Evolutionary conservation across 2,888 invertebrate species (phyloP), one percentile per base, ranked within the genome.

Genomic region (Yponomeuta plumbellus): DNA sequence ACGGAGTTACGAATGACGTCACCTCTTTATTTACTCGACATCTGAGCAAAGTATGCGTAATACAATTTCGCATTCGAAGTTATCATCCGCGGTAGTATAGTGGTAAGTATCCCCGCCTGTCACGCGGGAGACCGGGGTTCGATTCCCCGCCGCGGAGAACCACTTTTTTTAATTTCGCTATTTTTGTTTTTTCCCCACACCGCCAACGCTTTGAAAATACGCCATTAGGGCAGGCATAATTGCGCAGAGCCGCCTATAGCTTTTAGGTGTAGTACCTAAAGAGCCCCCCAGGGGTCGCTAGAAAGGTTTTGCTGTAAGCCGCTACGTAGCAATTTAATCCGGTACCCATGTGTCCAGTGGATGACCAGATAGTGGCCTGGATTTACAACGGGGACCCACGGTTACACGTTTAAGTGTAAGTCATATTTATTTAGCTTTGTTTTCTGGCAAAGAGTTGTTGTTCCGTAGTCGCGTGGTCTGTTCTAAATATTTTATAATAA

Each of bases 51-150:
- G 17, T 1, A 17, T 57, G 10, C 3, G 10, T 59, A 40, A 1
- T 11, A 57, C 21, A 58, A 66, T 66, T 66, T 66, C 63, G 63
- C 11, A 4, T 13, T 2, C 13, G 3, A 13, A 17, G 0, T 20
- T 22, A 58, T 17, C 6, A 40, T 65, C 65, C 26, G 26, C 90
- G 90, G 90, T 91, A 91, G 91, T 91, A 91, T 91, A 91, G 91
- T 91, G 91, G 91, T 91, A 70, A 91, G 91, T 91, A 91, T 91
- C 90, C 91, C 91, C 90, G 91, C 91, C 91, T 92, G 90, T 91
- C 91, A 91, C 91, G 90, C 91, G 91, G 90, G 91, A 92, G 91
- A 91, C 91, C 90, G 89, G 91, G 91, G 91, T 92, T 68, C 67
- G 67, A 67, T 65, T 67, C 71, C 71, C 71, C 70, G 71, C 71